Evolutionary conservation across 2,888 invertebrate genomes (phyloP).

Genomic region (Aquatica leii): DNA sequence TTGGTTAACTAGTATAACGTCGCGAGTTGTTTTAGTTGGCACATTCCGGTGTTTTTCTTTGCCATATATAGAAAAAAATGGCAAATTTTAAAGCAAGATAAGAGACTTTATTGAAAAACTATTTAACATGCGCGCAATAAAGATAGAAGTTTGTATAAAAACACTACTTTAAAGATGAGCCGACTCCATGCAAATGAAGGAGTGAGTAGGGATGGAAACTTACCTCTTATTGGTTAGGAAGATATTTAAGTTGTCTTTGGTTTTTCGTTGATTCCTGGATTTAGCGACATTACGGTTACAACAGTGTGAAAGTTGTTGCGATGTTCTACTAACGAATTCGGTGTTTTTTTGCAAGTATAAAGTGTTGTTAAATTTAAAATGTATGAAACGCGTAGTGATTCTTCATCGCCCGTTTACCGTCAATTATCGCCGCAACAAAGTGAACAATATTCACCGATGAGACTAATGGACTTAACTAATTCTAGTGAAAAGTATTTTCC

Average conservation of each 20-base stretch:
- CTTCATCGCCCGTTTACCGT: constrained; percentile 52
- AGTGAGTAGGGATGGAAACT: constrained; percentile 31
- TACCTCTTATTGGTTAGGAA: constrained; percentile 38
- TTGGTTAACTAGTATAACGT: constrained; percentile 3
- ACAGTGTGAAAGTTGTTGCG: constrained; percentile 17
- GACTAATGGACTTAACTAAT: constrained; percentile 59
- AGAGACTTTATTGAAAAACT: constrained; percentile 24
- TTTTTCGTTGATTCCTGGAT: constrained; percentile 41
- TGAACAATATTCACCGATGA: constrained; percentile 53
- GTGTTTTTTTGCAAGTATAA: constrained; percentile 38
- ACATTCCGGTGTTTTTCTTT: constrained; percentile 10
- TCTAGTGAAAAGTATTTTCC: constrained; percentile 51
- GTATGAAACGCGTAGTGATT: constrained; percentile 55
- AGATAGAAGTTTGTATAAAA: constrained; percentile 35
- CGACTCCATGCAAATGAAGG: constrained; percentile 39
- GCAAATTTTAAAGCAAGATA: constrained; percentile 13
- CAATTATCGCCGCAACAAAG: constrained; percentile 50
- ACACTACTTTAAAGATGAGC: constrained; percentile 36
- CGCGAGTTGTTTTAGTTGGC: background rate
- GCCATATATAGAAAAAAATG: constrained; percentile 23
- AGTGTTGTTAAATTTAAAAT: constrained; percentile 45
- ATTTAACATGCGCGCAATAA: constrained; percentile 25
- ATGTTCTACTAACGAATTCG: constrained; percentile 12
- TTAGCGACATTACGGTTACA: constrained; percentile 37
- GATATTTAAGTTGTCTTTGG: constrained; percentile 41